Evolutionary conservation across 2,113 vertebrate genomes (phyloP).

Genomic region (Solenodon paradoxus): DNA sequence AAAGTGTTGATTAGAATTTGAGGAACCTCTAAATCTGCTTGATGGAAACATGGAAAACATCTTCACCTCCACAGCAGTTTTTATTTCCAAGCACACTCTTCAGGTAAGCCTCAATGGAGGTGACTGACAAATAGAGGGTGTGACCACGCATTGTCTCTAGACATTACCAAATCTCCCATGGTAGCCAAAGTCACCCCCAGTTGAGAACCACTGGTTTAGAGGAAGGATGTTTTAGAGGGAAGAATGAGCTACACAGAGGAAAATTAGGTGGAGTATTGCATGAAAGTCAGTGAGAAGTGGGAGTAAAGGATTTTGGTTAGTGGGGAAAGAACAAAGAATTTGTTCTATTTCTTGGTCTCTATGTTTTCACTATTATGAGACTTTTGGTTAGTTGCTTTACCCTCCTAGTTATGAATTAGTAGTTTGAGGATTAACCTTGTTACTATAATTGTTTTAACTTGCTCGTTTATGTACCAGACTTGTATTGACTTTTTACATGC

Average conservation of each 20-base stretch:
- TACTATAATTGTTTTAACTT: neutral
- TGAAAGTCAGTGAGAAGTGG: neutral
- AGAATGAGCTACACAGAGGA: neutral
- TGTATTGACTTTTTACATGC: neutral
- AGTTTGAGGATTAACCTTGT: neutral
- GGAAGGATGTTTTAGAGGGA: neutral
- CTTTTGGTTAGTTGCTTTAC: conserved; percentile 31
- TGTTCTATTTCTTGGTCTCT: neutral
- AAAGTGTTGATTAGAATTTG: conserved; percentile 34
- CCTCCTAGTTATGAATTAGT: neutral
- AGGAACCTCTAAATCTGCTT: neutral
- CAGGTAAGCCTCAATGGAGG: neutral
- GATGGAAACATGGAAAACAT: neutral
- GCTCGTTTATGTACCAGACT: neutral
- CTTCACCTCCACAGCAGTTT: neutral
- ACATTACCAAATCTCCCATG: neutral
- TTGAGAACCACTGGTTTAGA: neutral
- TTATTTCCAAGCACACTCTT: neutral
- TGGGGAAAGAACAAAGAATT: neutral
- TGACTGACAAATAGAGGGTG: neutral
- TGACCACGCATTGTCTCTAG: neutral
- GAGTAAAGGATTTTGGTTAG: neutral
- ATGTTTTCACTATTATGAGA: conserved; percentile 11
- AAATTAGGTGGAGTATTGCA: neutral
- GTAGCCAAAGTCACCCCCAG: neutral